Evolutionary conservation across 2,888 invertebrate genomes (phyloP).

Genomic region (Lycaena phlaeas): DNA sequence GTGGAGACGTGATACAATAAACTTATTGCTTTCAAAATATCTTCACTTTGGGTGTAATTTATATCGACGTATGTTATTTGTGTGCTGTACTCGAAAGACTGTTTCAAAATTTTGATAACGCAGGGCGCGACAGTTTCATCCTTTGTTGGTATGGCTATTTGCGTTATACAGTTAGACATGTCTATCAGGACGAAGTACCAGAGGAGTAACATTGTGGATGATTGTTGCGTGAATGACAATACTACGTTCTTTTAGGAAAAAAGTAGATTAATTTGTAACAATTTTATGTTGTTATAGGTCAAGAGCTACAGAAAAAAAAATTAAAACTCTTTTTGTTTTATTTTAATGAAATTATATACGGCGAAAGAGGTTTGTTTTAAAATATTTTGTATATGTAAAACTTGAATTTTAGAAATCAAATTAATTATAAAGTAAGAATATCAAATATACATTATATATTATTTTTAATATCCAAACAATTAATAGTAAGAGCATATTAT

Average conservation of each 20-base stretch:
- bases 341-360: too few relatives aligned
- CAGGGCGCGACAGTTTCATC: conserved; percentile 4
- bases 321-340: neutral
- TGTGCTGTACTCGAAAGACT: conserved; percentile 10
- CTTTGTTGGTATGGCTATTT: neutral
- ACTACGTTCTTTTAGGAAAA: neutral
- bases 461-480: too few relatives aligned
- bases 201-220: neutral
- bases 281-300: neutral
- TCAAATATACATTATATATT: too few relatives aligned
- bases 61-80: conserved; percentile 18
- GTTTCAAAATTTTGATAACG: conserved; percentile 11
- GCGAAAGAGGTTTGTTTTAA: too few relatives aligned
- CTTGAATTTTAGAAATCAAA: too few relatives aligned
- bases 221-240: neutral
- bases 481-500: too few relatives aligned
- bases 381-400: too few relatives aligned
- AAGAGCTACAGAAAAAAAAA: neutral
- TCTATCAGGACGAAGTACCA: neutral
- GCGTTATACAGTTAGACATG: neutral
- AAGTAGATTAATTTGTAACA: neutral
- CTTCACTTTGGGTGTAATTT: conserved; percentile 8
- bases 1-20: conserved; percentile 1
- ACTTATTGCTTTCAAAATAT: conserved; percentile 17
- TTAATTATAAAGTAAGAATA: too few relatives aligned